Evolutionary conservation across 2,797 vertebrate species (phyloP).

Genomic region (Borostomias antarcticus): DNA sequence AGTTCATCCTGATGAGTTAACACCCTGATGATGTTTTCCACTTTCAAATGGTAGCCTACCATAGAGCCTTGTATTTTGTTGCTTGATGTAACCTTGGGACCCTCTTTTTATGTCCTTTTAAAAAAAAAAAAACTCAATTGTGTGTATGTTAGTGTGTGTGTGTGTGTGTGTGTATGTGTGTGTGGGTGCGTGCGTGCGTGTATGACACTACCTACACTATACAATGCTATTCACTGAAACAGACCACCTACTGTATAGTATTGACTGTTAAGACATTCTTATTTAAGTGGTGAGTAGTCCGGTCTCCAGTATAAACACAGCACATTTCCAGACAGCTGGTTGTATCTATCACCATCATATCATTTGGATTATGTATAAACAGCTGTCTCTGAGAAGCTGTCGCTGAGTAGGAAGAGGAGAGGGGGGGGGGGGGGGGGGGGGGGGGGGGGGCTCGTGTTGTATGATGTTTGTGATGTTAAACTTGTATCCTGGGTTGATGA

Average conservation of each 20-base stretch:
- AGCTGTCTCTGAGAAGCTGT: background rate
- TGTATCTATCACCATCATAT: background rate
- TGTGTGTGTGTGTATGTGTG: no score
- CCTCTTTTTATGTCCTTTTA: no score
- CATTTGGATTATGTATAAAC: background rate
- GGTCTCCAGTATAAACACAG: background rate
- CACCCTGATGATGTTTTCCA: no score
- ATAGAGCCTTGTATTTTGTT: no score
- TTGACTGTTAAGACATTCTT: no score
- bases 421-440: background rate
- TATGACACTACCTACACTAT: background rate
- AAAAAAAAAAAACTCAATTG: background rate
- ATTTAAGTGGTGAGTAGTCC: no score
- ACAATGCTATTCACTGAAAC: no score
- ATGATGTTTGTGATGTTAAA: background rate
- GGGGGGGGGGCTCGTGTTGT: no score
- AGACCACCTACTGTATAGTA: no score
- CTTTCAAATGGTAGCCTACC: no score
- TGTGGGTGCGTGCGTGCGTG: no score
- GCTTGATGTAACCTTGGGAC: background rate
- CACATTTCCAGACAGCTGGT: background rate
- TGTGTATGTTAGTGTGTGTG: no score
- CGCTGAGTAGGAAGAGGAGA: background rate
- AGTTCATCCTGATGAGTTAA: background rate
- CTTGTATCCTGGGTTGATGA: background rate